Percentiles rank a stretch among this genome's conserved stretches.
phyloP scores from a whole-genome alignment of 2,113 vertebrate genomes.

The Lathamus discolor region DNA sequence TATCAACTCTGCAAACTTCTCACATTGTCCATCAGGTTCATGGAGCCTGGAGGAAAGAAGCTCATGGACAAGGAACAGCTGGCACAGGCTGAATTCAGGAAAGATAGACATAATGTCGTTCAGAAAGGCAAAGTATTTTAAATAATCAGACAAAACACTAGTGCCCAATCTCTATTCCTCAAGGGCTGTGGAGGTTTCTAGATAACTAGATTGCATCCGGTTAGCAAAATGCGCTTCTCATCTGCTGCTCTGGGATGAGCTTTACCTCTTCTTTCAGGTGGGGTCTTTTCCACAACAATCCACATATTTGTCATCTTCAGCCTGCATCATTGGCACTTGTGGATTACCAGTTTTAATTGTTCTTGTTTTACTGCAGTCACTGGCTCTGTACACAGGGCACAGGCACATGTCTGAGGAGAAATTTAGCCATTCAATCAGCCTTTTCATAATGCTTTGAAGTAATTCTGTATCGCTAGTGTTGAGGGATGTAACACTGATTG shows the following conservation, averaged over 20 bases:
- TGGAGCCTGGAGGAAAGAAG: not conserved
- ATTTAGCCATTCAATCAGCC: not conserved
- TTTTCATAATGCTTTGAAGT: not conserved
- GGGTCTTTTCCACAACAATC: accelerated
- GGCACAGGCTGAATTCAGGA: not conserved
- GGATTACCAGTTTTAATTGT: not conserved
- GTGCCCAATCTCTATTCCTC: not conserved
- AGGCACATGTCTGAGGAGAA: accelerated
- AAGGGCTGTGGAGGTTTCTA: not conserved
- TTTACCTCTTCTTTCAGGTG: not conserved
- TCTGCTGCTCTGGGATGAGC: not conserved
- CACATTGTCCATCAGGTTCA: not conserved
- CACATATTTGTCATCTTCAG: not conserved
- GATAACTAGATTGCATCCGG: not conserved
- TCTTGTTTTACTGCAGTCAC: not conserved
- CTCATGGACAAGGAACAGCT: not conserved
- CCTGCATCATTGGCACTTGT: accelerated
- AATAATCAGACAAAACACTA: not conserved
- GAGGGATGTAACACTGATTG: not conserved
- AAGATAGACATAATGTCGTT: not conserved
- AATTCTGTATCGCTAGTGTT: not conserved
- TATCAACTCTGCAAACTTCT: not conserved
- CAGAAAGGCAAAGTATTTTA: not conserved
- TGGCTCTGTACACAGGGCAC: not conserved
- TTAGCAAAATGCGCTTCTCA: not conserved